Conservation (phyloP, 2,888 invertebrate species). For the Ganaspis brasiliensis region DNA sequence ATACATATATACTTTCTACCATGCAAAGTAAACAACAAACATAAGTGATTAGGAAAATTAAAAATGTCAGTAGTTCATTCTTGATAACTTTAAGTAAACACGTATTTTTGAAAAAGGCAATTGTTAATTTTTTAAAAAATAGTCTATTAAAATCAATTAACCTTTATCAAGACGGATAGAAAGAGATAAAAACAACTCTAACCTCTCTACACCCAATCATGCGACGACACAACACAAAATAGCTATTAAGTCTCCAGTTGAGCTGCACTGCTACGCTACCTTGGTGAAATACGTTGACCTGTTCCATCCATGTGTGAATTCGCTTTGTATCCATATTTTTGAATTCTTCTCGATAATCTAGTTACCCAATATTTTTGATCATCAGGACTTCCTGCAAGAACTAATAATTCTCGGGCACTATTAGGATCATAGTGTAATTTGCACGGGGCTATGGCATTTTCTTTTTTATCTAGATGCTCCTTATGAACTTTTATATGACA, state of each 20-base stretch:
- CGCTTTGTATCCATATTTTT: conserved; percentile 95
- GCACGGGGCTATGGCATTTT: conserved; percentile 95
- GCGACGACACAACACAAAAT: conserved; percentile 76
- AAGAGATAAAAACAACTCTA: conserved; percentile 70
- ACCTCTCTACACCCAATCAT: conserved; percentile 78
- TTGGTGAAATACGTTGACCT: conserved; percentile 85
- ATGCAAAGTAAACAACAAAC: conserved; percentile 34
- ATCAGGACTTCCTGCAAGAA: conserved; percentile 92
- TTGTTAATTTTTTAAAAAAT: not conserved
- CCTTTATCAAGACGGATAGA: conserved; percentile 7
- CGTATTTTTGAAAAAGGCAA: not conserved
- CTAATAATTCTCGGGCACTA: conserved; percentile 95
- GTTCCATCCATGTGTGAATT: conserved; percentile 83
- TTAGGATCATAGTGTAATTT: conserved; percentile 97
- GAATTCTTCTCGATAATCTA: conserved; percentile 94
- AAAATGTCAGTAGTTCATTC: not conserved
- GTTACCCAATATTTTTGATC: conserved; percentile 97
- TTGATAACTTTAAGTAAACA: not conserved
- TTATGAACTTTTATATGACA: conserved; percentile 99
- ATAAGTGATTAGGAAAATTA: not conserved
- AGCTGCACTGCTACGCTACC: conserved; percentile 82
- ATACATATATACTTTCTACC: conserved; percentile 33
- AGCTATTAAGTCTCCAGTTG: conserved; percentile 77
- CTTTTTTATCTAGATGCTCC: conserved; percentile 94
- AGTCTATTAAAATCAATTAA: not conserved